Percentiles rank a stretch among this genome's conserved stretches.
Evolutionary conservation across 2,888 invertebrate species (phyloP).

Genomic region (Furcula furcula): DNA sequence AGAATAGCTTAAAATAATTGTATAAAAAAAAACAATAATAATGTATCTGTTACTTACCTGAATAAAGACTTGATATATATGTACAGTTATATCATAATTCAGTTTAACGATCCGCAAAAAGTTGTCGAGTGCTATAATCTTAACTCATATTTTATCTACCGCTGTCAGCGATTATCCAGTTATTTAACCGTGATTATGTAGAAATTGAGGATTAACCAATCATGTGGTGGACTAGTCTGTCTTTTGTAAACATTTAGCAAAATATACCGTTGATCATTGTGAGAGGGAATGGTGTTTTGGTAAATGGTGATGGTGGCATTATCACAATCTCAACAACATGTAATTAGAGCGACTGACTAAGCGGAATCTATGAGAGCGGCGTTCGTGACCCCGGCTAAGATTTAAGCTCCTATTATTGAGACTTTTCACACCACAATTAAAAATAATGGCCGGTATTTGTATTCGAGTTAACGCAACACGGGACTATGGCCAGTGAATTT

Average conservation of each 20-base stretch:
- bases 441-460: conserved; percentile 45
- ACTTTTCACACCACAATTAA: conserved; percentile 46
- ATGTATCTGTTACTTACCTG: too few species aligned
- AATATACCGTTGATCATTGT: conserved; percentile 28
- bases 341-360: conserved; percentile 63
- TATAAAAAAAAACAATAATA: too few species aligned
- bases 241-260: conserved; percentile 34
- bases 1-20: too few species aligned
- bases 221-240: conserved; percentile 20
- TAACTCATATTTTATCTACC: conserved; percentile 34
- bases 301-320: conserved; percentile 42
- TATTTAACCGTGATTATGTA: conserved; percentile 35
- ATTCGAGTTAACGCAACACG: conserved; percentile 42
- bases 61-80: too few species aligned
- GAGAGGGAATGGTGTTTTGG: conserved; percentile 42
- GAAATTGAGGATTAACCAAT: conserved; percentile 31
- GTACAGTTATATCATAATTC: conserved; percentile 14
- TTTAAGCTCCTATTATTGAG: conserved; percentile 51
- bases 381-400: conserved; percentile 43
- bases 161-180: conserved; percentile 34
- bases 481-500: conserved; percentile 38
- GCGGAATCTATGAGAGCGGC: conserved; percentile 58
- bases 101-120: conserved; percentile 25
- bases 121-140: conserved; percentile 29
- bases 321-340: conserved; percentile 48